Evolutionary conservation across 2,113 vertebrate species (phyloP), one percentile per base, ranked within the genome.

Genomic region (Mesitornis unicolor): DNA sequence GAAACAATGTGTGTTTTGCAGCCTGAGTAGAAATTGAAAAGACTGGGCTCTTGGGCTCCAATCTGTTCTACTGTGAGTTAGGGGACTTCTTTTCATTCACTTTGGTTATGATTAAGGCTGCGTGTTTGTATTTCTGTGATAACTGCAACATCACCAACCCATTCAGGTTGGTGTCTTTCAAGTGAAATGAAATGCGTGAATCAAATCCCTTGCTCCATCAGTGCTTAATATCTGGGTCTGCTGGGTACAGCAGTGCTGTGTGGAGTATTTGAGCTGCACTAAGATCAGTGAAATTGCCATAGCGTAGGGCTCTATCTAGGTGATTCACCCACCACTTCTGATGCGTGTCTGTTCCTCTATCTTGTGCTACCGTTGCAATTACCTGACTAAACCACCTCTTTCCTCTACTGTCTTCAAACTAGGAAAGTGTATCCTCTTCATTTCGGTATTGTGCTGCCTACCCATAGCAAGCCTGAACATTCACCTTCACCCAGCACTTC

Each of bases 191-290:
- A 88, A 94, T 45, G 47, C 18, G 29, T 22, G 51, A 90, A 70
- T 80, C 85, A 81, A 90, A 92, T 96, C 83, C 82, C 78, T 78
- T n/a, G 75, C 78, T 93, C 91, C 50, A n/a, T 10, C 70, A 78
- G 74, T 20, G 63, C 35, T 86, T 80, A 89, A 54, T 1, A 0
- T 20, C 25, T 4, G 26, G 51, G 20, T 84, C 64, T 96, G 93
- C 36, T 0, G 0, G 74, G 56, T n/a, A 50, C 63, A 29, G 50
- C 48, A 68, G 16, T 1, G 0, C 40, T 0, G 0, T 11, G 51
- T 18, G 16, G 59, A 61, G 12, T 19, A 17, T 85, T 56, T 61
- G 75, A 93, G 42, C 42, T 74, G 70, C 80, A 4, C 21, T 16
- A 21, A 69, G 11, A 80, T 38, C 35, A 63, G 33, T 36, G 38